These are phyloP conservation scores for Apodemia mormo DNA, from an alignment of 2,888 invertebrate species.

Conservation along the genomic window DNA sequence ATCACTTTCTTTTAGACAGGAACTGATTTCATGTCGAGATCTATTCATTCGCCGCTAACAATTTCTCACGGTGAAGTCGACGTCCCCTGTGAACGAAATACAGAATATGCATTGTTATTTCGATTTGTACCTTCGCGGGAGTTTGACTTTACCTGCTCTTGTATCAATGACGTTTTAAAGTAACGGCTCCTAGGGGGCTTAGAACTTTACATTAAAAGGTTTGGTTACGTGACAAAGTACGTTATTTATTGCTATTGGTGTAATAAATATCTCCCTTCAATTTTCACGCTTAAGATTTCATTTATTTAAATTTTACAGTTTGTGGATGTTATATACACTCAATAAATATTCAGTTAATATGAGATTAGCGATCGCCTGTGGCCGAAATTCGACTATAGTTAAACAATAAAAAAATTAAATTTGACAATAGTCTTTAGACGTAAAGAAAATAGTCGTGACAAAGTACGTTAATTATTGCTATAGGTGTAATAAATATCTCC, in stretches of 20 bases:
- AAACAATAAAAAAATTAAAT: too few relatives aligned
- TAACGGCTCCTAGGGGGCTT: slow-evolving; percentile 11
- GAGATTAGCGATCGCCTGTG: too few relatives aligned
- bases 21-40: slow-evolving; percentile 34
- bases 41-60: slow-evolving; percentile 55
- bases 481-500: neutral
- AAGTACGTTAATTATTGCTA: slow-evolving; percentile 11
- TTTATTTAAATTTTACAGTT: too few relatives aligned
- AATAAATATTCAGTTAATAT: too few relatives aligned
- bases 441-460: neutral
- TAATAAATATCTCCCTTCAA: neutral
- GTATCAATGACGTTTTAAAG: slow-evolving; percentile 7
- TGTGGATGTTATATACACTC: too few relatives aligned
- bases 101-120: slow-evolving; percentile 45
- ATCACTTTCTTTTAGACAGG: slow-evolving; percentile 65
- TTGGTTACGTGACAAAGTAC: slow-evolving; percentile 6
- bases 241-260: slow-evolving; percentile 10
- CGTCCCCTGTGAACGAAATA: slow-evolving; percentile 44
- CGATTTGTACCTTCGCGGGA: slow-evolving; percentile 35
- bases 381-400: too few relatives aligned
- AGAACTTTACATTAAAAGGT: slow-evolving; percentile 7
- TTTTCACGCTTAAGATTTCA: neutral
- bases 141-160: slow-evolving; percentile 23
- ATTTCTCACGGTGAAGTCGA: slow-evolving; percentile 48
- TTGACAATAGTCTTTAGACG: too few relatives aligned